phyloP scores from a whole-genome alignment of 2,113 vertebrate species.

The Elephantulus edwardii region DNA sequence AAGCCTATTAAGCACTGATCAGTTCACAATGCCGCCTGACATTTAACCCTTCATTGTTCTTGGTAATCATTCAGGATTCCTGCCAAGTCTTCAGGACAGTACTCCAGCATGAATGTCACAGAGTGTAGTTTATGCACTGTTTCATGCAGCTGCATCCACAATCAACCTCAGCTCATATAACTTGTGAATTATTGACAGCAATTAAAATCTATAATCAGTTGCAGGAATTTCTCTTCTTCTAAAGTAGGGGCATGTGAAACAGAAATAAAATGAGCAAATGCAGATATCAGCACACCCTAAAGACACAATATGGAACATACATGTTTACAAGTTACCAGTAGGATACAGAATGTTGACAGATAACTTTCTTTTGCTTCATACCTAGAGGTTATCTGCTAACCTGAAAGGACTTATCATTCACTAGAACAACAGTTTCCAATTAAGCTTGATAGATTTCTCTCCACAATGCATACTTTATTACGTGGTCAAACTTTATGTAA shows the following conservation, averaged over 20 bases:
- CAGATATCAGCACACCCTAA: constrained; percentile 6
- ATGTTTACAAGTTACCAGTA: constrained; percentile 1
- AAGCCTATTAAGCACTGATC: constrained; percentile 69
- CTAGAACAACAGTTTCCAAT: constrained; percentile 15
- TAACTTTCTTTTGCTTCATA: constrained; percentile 60
- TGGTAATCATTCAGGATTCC: constrained; percentile 66
- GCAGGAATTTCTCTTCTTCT: constrained; percentile 55
- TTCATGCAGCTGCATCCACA: constrained; percentile 59
- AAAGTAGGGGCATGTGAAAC: constrained; percentile 25
- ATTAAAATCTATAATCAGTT: constrained; percentile 76
- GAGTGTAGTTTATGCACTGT: constrained; percentile 60
- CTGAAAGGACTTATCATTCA: neutral
- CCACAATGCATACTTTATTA: constrained; percentile 34
- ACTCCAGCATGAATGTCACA: neutral
- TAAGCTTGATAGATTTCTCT: constrained; percentile 34
- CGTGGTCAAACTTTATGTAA: constrained; percentile 40
- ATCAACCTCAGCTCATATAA: constrained; percentile 58
- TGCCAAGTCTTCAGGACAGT: constrained; percentile 32
- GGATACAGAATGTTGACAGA: constrained; percentile 1
- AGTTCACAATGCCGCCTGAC: constrained; percentile 70
- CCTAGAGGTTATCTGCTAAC: constrained; percentile 40
- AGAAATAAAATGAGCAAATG: constrained; percentile 61
- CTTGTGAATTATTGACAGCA: constrained; percentile 74
- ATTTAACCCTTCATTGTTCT: constrained; percentile 79
- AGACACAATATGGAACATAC: neutral